phyloP scores from a whole-genome alignment of 2,888 invertebrate genomes.

The Rhagophthalmus giganteus region DNA sequence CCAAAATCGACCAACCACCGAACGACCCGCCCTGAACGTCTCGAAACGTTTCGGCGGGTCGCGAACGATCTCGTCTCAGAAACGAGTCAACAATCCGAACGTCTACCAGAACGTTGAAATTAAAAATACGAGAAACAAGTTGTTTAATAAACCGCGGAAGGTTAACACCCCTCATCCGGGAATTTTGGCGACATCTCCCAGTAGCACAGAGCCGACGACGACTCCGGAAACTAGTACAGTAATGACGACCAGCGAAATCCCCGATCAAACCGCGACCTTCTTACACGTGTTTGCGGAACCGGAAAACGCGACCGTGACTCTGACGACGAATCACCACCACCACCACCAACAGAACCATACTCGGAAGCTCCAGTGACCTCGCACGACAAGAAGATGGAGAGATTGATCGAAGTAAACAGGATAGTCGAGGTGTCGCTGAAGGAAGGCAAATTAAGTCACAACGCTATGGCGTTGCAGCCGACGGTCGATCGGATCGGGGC shows the following conservation, averaged over 20 bases:
- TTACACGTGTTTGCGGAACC: slow-evolving; percentile 36
- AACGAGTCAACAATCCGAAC: slow-evolving; percentile 4
- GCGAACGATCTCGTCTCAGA: neutral
- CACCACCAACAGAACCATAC: slow-evolving; percentile 39
- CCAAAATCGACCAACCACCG: neutral
- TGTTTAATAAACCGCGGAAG: slow-evolving; percentile 45
- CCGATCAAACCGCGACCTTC: neutral
- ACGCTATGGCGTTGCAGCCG: slow-evolving; percentile 60
- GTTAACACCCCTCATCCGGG: slow-evolving; percentile 49
- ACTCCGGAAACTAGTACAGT: neutral
- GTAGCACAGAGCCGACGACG: neutral
- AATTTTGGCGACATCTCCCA: neutral
- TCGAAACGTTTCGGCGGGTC: neutral
- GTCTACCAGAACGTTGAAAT: slow-evolving; percentile 1
- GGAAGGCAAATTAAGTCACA: slow-evolving; percentile 62
- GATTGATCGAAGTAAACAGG: slow-evolving; percentile 69
- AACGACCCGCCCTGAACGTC: neutral
- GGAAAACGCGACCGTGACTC: slow-evolving; percentile 36
- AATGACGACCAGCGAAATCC: neutral
- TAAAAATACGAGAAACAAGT: slow-evolving; percentile 36
- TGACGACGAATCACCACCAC: too few relatives aligned
- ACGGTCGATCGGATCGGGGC: slow-evolving; percentile 69
- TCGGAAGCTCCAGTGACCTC: slow-evolving; percentile 34
- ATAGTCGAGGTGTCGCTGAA: slow-evolving; percentile 70
- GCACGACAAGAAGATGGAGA: slow-evolving; percentile 56